Evolutionary conservation across 2,888 invertebrate genomes (phyloP).

Genomic region (Phania funesta): DNA sequence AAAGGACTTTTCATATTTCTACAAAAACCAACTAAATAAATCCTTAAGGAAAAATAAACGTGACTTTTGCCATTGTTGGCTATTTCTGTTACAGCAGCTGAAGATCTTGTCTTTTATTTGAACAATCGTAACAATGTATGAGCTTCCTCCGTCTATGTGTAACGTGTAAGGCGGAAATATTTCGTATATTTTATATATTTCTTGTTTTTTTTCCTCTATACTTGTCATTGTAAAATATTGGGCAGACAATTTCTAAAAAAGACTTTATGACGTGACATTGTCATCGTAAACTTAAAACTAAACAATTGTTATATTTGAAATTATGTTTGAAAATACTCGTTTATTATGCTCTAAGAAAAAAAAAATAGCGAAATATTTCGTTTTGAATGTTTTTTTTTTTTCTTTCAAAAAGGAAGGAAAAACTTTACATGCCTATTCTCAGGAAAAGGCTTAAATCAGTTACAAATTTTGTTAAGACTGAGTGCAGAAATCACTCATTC

Average conservation of each 20-base stretch:
- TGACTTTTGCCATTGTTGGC: slow-evolving; percentile 61
- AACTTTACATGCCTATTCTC: too few relatives aligned
- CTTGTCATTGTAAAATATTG: slow-evolving; percentile 28
- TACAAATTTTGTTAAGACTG: too few relatives aligned
- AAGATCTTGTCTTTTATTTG: slow-evolving; percentile 29
- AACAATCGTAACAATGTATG: slow-evolving; percentile 36
- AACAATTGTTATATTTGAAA: slow-evolving; percentile 12
- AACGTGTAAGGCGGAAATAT: slow-evolving; percentile 54
- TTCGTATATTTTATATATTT: neutral
- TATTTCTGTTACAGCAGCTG: neutral
- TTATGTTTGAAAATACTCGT: neutral
- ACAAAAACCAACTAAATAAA: slow-evolving; percentile 30
- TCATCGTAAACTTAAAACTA: slow-evolving; percentile 19
- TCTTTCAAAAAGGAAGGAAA: too few relatives aligned
- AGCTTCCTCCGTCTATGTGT: slow-evolving; percentile 39
- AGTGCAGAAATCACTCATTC: too few relatives aligned
- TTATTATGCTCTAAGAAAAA: too few relatives aligned
- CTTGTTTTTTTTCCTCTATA: neutral
- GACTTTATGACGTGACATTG: slow-evolving; percentile 41
- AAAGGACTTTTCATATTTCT: neutral
- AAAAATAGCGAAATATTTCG: too few relatives aligned
- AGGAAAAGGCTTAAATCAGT: too few relatives aligned
- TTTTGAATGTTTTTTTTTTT: too few relatives aligned
- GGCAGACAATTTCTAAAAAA: slow-evolving; percentile 32
- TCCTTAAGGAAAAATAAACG: slow-evolving; percentile 55